phyloP scores from a whole-genome alignment of 2,888 invertebrate species.

The Galeopsomyia nigrocyanea region DNA sequence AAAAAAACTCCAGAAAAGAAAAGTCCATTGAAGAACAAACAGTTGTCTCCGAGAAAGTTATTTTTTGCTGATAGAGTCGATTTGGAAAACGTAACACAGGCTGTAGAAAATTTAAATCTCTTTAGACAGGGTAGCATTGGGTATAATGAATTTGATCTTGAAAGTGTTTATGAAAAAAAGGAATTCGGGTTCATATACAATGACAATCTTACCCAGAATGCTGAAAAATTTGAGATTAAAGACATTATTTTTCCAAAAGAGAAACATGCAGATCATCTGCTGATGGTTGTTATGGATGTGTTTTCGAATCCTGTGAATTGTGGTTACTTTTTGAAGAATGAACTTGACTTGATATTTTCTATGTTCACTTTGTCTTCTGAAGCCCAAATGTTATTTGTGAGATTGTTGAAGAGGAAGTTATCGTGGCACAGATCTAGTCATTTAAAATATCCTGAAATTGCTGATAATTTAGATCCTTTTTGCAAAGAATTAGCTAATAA shows the following conservation, averaged over 20 bases:
- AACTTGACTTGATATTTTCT: slow-evolving; percentile 56
- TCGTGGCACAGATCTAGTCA: slow-evolving; percentile 54
- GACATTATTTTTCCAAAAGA: slow-evolving; percentile 52
- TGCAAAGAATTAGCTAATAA: slow-evolving; percentile 52
- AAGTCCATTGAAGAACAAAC: background rate
- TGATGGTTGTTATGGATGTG: slow-evolving; percentile 54
- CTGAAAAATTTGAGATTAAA: slow-evolving; percentile 52
- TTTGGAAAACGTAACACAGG: slow-evolving; percentile 37
- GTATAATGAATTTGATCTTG: slow-evolving; percentile 55
- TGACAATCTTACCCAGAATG: slow-evolving; percentile 41
- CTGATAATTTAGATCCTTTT: slow-evolving; percentile 49
- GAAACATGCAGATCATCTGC: slow-evolving; percentile 54
- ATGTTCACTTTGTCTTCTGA: slow-evolving; percentile 53
- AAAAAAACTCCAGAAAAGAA: slow-evolving; percentile 26
- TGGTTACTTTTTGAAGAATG: slow-evolving; percentile 59
- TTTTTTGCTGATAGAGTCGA: slow-evolving; percentile 42
- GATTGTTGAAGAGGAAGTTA: slow-evolving; percentile 58
- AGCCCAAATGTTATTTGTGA: slow-evolving; percentile 59
- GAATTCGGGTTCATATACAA: slow-evolving; percentile 50
- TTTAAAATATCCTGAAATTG: slow-evolving; percentile 55
- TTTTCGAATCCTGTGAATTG: slow-evolving; percentile 60
- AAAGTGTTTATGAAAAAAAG: slow-evolving; percentile 52
- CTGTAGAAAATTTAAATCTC: slow-evolving; percentile 58
- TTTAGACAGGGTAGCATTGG: slow-evolving; percentile 54
- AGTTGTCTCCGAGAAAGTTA: slow-evolving; percentile 43